phyloP scores from a whole-genome alignment of 2,113 vertebrate genomes.

The Cairina moschata region DNA sequence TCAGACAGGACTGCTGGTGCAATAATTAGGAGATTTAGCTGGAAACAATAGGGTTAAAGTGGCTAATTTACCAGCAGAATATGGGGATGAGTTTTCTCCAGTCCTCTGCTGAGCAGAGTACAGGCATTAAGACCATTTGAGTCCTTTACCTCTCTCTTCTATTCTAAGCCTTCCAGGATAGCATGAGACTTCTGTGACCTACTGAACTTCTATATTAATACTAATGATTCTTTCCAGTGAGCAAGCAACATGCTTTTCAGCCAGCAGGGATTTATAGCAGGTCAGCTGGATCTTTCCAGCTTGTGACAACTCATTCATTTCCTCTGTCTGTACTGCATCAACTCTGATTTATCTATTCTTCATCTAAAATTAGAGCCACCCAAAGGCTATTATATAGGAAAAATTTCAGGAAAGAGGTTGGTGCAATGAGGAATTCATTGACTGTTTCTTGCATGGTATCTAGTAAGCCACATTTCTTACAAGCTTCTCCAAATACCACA shows the following conservation, averaged over 20 bases:
- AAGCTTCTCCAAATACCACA: not conserved
- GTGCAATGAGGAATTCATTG: not conserved
- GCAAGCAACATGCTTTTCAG: not conserved
- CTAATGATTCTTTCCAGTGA: slow-evolving; percentile 30
- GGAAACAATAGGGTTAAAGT: not conserved
- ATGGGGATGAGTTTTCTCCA: not conserved
- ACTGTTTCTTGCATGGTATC: not conserved
- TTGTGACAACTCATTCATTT: slow-evolving; percentile 4
- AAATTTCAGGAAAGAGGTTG: not conserved
- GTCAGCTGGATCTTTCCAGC: not conserved
- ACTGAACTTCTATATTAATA: slow-evolving; percentile 50
- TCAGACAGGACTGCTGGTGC: not conserved
- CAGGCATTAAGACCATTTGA: not conserved
- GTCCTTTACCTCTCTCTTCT: slow-evolving; percentile 31
- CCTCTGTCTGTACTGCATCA: not conserved
- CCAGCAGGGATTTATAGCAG: not conserved
- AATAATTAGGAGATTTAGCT: not conserved
- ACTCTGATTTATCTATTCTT: not conserved
- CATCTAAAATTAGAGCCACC: not conserved
- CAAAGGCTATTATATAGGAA: not conserved
- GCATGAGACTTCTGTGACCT: slow-evolving; percentile 35
- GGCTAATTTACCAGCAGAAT: slow-evolving; percentile 2
- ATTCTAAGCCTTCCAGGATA: slow-evolving; percentile 25
- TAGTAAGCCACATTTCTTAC: not conserved
- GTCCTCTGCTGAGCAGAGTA: not conserved